Evolutionary conservation across 37 sponge, comb jelly and placozoan species (phyloP).

Genomic region (Hexactinellida sp.): DNA sequence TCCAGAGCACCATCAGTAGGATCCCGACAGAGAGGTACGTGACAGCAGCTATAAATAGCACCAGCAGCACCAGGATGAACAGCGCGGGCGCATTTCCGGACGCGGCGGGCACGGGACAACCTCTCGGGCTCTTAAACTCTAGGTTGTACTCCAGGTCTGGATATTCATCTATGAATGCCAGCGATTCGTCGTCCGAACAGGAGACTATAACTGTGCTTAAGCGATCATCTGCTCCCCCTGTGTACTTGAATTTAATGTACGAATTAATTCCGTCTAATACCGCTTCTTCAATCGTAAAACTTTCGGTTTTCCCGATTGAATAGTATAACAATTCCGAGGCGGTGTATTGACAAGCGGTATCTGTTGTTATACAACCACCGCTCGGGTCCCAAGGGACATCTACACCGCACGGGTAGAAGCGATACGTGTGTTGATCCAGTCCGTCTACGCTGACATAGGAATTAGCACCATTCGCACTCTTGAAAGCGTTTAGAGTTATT

Average conservation of each 20-base stretch:
- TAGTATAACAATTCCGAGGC: not conserved
- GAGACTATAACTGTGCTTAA: not conserved
- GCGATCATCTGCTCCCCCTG: not conserved
- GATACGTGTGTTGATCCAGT: not conserved
- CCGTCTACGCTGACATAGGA: not conserved
- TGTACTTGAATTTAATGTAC: not conserved
- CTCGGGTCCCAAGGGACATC: not conserved
- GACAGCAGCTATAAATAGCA: conserved; percentile 10
- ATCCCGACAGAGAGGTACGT: conserved; percentile 45
- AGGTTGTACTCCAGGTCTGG: not conserved
- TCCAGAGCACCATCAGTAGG: conserved; percentile 28
- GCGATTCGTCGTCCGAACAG: not conserved
- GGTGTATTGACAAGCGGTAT: not conserved
- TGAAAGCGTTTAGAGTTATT: not conserved
- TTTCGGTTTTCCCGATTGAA: not conserved
- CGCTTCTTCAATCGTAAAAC: not conserved
- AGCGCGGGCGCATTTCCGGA: not conserved
- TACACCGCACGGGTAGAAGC: not conserved
- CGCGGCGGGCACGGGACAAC: not conserved
- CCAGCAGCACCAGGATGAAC: not conserved
- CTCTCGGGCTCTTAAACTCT: not conserved
- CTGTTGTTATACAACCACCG: not conserved
- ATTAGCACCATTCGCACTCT: not conserved
- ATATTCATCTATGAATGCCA: not conserved
- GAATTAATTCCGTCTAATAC: not conserved